phyloP scores from a whole-genome alignment of 2,113 vertebrate genomes.

The Coptodon rendalli region DNA sequence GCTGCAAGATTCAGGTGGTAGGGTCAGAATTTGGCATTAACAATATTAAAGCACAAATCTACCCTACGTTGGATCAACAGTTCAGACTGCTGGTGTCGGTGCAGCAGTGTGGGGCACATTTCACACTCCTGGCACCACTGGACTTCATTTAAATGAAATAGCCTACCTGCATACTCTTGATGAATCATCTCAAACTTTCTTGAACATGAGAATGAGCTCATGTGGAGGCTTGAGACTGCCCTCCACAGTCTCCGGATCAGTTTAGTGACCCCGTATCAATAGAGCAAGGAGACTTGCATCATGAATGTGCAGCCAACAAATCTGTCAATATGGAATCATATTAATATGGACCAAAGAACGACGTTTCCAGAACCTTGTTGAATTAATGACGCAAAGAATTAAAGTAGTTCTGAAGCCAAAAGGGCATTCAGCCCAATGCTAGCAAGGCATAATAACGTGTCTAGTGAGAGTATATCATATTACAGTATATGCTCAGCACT shows the following conservation, averaged over 20 bases:
- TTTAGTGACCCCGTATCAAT: background rate
- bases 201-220: background rate
- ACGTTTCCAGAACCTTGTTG: background rate
- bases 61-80: background rate
- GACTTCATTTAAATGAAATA: background rate
- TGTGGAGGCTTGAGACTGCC: background rate
- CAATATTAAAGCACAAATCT: background rate
- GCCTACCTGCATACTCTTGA: background rate
- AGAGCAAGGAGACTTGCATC: background rate
- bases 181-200: background rate
- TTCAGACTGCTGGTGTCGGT: background rate
- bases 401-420: background rate
- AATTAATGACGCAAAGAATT: background rate
- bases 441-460: background rate
- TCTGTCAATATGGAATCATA: background rate
- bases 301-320: background rate
- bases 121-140: background rate
- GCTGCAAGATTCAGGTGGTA: background rate
- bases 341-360: background rate
- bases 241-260: background rate
- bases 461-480: background rate
- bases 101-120: background rate
- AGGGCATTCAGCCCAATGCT: background rate
- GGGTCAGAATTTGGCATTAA: background rate
- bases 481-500: background rate